These are phyloP conservation scores for Drosophila atripex DNA, from an alignment of 2,888 invertebrate genomes.

Conservation along the genomic window DNA sequence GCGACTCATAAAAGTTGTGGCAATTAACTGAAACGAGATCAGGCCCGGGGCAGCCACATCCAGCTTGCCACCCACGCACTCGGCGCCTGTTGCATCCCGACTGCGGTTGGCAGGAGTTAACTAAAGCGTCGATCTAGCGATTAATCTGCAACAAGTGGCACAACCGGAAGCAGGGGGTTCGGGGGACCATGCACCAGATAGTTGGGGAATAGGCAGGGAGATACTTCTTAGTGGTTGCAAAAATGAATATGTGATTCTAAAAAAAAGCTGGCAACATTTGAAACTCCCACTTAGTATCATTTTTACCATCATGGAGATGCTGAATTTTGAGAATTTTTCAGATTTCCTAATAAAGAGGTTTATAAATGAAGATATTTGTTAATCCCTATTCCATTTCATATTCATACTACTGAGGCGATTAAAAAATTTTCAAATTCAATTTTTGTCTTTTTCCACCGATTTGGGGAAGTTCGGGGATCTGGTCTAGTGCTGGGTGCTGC, in stretches of 20 bases:
- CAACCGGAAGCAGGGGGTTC: constrained; percentile 16
- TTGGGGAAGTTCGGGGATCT: constrained; percentile 10
- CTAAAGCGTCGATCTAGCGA: constrained; percentile 75
- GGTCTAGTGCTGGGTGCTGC: constrained; percentile 39
- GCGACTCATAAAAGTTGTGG: constrained; percentile 65
- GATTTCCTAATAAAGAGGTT: too few relatives aligned
- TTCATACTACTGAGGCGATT: constrained; percentile 1
- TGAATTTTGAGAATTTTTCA: too few relatives aligned
- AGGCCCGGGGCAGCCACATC: constrained; percentile 12
- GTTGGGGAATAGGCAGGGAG: background rate
- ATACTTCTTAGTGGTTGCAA: background rate
- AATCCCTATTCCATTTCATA: background rate
- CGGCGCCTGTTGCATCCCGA: constrained; percentile 22
- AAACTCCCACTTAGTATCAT: background rate
- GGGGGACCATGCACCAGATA: background rate
- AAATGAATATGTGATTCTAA: too few relatives aligned
- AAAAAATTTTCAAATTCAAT: constrained; percentile 65
- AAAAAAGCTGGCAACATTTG: background rate
- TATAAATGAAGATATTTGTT: background rate
- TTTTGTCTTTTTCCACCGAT: constrained; percentile 29
- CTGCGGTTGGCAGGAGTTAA: constrained; percentile 57
- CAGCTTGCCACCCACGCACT: constrained; percentile 66
- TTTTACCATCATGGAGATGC: too few relatives aligned
- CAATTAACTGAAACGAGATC: constrained; percentile 73
- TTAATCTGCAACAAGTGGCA: constrained; percentile 73